Evolutionary conservation across 2,113 vertebrate genomes (phyloP).

Genomic region (Pedionomus torquatus): DNA sequence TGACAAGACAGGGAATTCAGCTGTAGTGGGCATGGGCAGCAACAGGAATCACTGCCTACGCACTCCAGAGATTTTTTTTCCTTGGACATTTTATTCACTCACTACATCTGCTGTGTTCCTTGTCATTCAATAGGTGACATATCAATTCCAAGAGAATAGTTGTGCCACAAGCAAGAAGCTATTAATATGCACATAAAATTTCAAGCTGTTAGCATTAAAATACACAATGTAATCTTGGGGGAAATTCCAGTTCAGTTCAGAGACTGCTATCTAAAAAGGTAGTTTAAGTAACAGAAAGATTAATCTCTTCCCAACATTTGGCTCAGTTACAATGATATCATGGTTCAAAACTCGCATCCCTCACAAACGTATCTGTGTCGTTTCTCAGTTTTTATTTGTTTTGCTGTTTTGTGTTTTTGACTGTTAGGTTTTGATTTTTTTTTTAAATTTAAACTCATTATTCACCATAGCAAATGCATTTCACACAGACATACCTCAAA

Average conservation of each 20-base stretch:
- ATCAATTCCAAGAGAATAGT: not conserved
- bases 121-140: not conserved
- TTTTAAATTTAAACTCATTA: not conserved
- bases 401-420: not conserved
- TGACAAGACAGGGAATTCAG: not conserved
- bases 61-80: not conserved
- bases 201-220: not conserved
- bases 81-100: not conserved
- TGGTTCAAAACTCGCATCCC: not conserved
- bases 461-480: not conserved
- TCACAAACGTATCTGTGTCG: not conserved
- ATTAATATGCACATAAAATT: not conserved
- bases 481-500: not conserved
- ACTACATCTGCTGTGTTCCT: not conserved
- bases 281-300: not conserved
- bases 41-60: not conserved
- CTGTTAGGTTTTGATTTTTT: not conserved
- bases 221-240: rapidly evolving
- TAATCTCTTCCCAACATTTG: not conserved
- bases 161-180: not conserved
- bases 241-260: not conserved
- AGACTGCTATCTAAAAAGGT: not conserved
- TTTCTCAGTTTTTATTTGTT: not conserved
- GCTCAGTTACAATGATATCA: not conserved
- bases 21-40: not conserved